Evolutionary conservation across 2,113 vertebrate genomes (phyloP), one percentile per base, ranked within the genome.

Genomic region (Callipepla californica): DNA sequence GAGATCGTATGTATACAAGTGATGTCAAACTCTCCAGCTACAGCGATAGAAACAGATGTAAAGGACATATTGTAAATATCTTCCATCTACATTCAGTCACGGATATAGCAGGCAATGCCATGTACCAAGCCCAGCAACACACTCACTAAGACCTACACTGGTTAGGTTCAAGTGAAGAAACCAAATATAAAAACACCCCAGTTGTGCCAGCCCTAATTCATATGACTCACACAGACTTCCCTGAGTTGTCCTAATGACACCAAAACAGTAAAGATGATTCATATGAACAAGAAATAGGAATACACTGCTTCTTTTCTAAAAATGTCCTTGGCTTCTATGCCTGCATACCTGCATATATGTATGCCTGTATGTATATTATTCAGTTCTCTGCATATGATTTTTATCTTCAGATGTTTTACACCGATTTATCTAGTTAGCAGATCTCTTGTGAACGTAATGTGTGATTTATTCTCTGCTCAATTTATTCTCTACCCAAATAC

Each of bases 241-340:
- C 89, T 44, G 76, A 93, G 82, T 45, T 85, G 91, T 95, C 84
- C 87, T 92, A 96, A 93, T 92, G 90, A 95, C 93, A 96, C 80
- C 10, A 5, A 79, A 95, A 91, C 55, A 79, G 57, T 45, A 65
- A 51, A n/a, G 47, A 90, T 94, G 81, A 95, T 65, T 96, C 91
- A 93, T 40, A 22, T 26, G 85, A 93, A 79, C 75, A 26, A 74
- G 87, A 85, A 66, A 66, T 4, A 47, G 36, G 59, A 88, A 76
- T 40, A 63, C 7, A 59, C 28, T 74, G 18, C 15, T 84, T 50
- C 28, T 69, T 78, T 58, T 53, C 66, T 76, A 87, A 78, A 83
- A 74, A 80, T 84, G 21, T 68, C 63, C 32, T 38, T 85, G 30
- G 13, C 20, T 38, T 28, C 51, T n/a, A 38, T 83, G 61, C 22